These are phyloP conservation scores for Calephelis nemesis DNA, from an alignment of 1,140 invertebrate species.

Conservation along the genomic window DNA sequence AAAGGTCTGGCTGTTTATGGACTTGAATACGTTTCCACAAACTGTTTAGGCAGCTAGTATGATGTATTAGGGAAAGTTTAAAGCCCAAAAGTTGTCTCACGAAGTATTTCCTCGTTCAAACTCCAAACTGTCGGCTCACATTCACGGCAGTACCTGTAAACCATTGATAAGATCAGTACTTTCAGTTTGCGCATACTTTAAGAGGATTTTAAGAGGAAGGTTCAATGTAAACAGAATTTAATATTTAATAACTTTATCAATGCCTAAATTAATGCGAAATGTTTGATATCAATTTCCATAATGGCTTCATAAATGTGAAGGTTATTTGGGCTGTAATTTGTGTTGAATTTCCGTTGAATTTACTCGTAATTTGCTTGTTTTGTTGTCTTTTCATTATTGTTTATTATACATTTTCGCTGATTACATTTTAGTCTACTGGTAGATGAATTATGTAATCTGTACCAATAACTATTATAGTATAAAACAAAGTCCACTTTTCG, in stretches of 20 bases:
- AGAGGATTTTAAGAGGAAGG: background rate
- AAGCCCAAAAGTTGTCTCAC: conserved; percentile 30
- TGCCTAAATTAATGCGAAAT: background rate
- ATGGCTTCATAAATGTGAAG: background rate
- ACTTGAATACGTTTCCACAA: background rate
- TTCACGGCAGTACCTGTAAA: conserved; percentile 40
- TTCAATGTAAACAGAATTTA: background rate
- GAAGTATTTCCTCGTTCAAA: conserved; percentile 48
- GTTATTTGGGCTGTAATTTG: no score
- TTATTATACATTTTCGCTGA: no score
- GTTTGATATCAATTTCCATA: background rate
- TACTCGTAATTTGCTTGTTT: no score
- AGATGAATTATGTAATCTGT: no score
- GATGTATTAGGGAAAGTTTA: conserved; percentile 21
- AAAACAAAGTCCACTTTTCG: no score
- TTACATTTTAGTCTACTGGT: no score
- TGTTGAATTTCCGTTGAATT: no score
- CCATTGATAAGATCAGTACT: background rate
- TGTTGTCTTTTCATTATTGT: no score
- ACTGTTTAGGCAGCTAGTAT: no score
- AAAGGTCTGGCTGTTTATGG: background rate
- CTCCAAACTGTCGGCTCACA: conserved; percentile 45
- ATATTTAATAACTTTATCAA: background rate
- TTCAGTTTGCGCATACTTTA: conserved; percentile 10
- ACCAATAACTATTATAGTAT: no score